Evolutionary conservation across 2,797 vertebrate species (phyloP).

Genomic region (Myotis myotis): DNA sequence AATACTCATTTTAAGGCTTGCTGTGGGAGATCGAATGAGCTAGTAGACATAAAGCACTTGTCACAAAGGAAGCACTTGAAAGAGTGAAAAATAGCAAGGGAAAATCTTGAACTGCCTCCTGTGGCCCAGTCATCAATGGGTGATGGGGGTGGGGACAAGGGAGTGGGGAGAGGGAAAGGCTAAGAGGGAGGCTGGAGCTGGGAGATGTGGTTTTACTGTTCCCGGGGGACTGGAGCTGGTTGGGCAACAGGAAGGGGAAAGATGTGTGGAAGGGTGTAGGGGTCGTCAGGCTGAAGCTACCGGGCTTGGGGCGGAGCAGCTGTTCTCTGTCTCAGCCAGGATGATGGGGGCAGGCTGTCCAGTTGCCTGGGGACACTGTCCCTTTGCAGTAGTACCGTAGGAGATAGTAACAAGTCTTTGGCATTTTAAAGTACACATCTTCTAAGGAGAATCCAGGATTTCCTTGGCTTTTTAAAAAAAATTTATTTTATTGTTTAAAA

Average conservation of each 20-base stretch:
- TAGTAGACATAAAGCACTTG: background rate
- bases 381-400: background rate
- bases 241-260: background rate
- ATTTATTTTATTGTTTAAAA: no score
- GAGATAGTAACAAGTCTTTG: background rate
- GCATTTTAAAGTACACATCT: background rate
- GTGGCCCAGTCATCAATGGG: background rate
- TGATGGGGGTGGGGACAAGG: background rate
- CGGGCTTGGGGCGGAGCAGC: background rate
- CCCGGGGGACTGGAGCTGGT: background rate
- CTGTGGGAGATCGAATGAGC: background rate
- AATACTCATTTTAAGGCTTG: background rate
- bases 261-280: background rate
- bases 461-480: background rate
- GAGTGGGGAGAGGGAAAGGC: background rate
- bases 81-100: background rate
- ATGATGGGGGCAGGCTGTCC: background rate
- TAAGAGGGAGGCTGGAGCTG: background rate
- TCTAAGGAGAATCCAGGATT: background rate
- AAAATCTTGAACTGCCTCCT: background rate
- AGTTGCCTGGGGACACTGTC: background rate
- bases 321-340: background rate
- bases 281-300: background rate
- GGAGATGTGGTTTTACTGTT: background rate
- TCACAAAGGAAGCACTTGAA: background rate